These are phyloP conservation scores for Panthera uncia DNA, from an alignment of 2,113 vertebrate genomes.

Conservation along the genomic window DNA sequence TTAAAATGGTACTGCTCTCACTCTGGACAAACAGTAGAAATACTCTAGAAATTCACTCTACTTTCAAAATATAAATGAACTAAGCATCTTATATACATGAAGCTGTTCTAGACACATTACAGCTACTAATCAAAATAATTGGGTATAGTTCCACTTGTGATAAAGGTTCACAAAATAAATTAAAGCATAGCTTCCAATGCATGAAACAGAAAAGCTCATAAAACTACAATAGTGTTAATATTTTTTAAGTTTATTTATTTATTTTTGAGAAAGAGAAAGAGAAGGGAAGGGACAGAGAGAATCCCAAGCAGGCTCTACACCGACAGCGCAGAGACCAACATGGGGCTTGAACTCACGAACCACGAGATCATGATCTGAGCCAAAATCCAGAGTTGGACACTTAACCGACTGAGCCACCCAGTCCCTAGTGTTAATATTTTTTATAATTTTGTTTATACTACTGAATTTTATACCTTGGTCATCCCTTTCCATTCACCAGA, in stretches of 20 bases:
- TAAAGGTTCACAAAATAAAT: slow-evolving; percentile 36
- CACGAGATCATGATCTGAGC: too few relatives aligned
- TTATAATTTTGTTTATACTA: background rate
- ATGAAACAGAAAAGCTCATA: slow-evolving; percentile 17
- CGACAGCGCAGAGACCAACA: too few relatives aligned
- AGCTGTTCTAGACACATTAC: background rate
- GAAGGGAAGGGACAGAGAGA: too few relatives aligned
- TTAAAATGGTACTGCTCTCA: slow-evolving; percentile 15
- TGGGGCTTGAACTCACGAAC: too few relatives aligned
- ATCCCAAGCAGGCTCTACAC: too few relatives aligned
- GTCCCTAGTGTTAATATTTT: background rate
- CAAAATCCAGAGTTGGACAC: too few relatives aligned
- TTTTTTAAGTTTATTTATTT: background rate
- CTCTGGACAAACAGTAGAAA: slow-evolving; percentile 15
- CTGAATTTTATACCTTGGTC: background rate
- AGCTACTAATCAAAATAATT: slow-evolving; percentile 41
- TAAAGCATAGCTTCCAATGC: slow-evolving; percentile 15
- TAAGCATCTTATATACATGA: background rate
- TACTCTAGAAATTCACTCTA: background rate
- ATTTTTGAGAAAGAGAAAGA: too few relatives aligned
- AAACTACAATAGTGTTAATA: background rate
- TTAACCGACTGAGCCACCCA: too few relatives aligned
- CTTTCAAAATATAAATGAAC: slow-evolving; percentile 26
- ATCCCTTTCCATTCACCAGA: background rate
- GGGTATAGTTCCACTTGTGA: background rate